These are phyloP conservation scores for Illadopsis cleaveri DNA, from an alignment of 2,113 vertebrate species.

Conservation along the genomic window DNA sequence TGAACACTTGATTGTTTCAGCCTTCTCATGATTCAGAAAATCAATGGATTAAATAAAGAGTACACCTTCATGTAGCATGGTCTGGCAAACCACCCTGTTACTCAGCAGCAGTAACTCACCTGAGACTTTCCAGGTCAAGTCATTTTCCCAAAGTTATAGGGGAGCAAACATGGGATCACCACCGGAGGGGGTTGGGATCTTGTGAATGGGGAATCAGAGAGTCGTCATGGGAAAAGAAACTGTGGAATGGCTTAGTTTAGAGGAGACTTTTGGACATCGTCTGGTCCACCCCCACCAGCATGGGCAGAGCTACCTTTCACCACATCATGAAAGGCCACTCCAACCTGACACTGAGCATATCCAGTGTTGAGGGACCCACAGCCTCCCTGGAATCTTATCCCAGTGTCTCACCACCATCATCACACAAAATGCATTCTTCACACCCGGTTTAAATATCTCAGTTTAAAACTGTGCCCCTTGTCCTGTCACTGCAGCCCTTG, in stretches of 20 bases:
- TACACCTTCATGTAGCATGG: background rate
- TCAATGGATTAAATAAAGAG: background rate
- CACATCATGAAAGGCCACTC: background rate
- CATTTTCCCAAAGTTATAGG: background rate
- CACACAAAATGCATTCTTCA: background rate
- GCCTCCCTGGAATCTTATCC: background rate
- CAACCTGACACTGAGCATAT: background rate
- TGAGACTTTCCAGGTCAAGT: background rate
- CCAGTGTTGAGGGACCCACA: background rate
- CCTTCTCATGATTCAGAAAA: background rate
- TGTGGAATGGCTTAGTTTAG: background rate
- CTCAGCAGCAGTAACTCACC: background rate
- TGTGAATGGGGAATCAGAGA: background rate
- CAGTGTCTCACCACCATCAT: background rate
- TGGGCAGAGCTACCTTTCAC: too few species aligned
- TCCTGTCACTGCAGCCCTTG: background rate
- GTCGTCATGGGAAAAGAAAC: background rate
- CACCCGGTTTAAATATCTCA: background rate
- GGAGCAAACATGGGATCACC: background rate
- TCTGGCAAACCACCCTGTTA: background rate
- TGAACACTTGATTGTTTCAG: background rate
- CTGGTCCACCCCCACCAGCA: background rate
- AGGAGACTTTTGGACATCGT: background rate
- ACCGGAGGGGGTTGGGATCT: background rate
- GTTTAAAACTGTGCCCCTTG: background rate